Conservation (phyloP, 2,113 vertebrate species). For the Typhlomys cinereus region DNA sequence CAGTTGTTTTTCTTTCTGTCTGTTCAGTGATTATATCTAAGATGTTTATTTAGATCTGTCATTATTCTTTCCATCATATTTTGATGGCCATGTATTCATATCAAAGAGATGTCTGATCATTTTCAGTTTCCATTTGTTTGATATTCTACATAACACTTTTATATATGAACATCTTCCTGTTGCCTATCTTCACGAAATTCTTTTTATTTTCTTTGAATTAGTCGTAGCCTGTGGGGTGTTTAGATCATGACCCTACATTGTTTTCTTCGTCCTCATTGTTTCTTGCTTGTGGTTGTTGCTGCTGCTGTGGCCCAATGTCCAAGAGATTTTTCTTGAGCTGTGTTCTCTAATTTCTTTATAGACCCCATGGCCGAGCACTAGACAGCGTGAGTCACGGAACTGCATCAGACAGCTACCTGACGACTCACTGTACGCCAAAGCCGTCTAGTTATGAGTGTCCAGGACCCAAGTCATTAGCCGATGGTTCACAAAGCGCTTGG, state of each 20-base stretch:
- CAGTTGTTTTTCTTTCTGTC: not conserved
- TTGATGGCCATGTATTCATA: no score
- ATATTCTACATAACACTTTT: not conserved
- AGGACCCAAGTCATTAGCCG: not conserved
- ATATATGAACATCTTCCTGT: not conserved
- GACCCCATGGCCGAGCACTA: not conserved
- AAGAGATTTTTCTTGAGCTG: not conserved
- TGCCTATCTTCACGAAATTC: not conserved
- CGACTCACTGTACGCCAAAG: not conserved
- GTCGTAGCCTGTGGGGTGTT: not conserved
- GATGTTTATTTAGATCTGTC: rapidly evolving
- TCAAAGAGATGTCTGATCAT: no score
- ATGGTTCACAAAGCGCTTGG: not conserved
- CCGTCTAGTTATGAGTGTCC: not conserved
- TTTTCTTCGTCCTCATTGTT: not conserved
- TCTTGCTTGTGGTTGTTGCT: not conserved
- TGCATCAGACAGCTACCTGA: not conserved
- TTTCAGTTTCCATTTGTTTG: not conserved
- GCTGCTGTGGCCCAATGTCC: not conserved
- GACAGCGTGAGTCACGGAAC: not conserved
- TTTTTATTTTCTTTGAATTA: not conserved
- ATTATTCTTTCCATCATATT: not conserved
- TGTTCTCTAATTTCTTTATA: not conserved
- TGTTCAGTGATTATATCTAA: not conserved
- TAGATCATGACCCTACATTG: not conserved